A percentile compares a stretch with the other conserved stretches of the same genome.
phyloP scores from a whole-genome alignment of 2,797 vertebrate species.

The Sebastes steindachneri region DNA sequence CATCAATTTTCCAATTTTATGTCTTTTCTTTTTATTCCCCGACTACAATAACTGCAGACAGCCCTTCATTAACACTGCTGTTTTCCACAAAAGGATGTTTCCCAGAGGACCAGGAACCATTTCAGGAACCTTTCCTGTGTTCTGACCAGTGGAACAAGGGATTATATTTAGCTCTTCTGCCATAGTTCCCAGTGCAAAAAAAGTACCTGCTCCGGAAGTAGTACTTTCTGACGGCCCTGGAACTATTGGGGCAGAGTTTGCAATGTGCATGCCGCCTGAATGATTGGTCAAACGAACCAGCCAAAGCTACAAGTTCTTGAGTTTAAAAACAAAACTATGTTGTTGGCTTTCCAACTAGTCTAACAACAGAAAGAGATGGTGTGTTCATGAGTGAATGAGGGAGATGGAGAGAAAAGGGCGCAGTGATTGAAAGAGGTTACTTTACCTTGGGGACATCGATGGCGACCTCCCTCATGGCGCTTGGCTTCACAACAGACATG shows the following conservation, averaged over 20 bases:
- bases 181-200: background rate
- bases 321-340: background rate
- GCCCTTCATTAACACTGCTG: slow-evolving; percentile 43
- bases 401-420: background rate
- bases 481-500: slow-evolving; percentile 92
- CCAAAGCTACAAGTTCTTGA: background rate
- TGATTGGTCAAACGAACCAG: background rate
- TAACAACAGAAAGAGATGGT: background rate
- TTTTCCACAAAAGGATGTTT: slow-evolving; percentile 5
- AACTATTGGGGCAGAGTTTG: background rate
- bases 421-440: background rate
- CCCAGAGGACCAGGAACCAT: background rate
- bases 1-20: background rate
- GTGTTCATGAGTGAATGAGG: background rate
- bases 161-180: background rate
- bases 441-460: slow-evolving; percentile 94
- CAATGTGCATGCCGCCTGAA: background rate
- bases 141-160: background rate
- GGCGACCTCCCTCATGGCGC: slow-evolving; percentile 97
- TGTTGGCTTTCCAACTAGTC: background rate
- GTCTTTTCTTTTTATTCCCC: slow-evolving; percentile 19
- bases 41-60: background rate
- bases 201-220: background rate
- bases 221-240: background rate
- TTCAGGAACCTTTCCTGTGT: background rate